Percentiles rank a stretch among this genome's conserved stretches.
These are phyloP conservation scores for Callipepla squamata DNA, from an alignment of 2,113 vertebrate species.

Conservation along the genomic window DNA sequence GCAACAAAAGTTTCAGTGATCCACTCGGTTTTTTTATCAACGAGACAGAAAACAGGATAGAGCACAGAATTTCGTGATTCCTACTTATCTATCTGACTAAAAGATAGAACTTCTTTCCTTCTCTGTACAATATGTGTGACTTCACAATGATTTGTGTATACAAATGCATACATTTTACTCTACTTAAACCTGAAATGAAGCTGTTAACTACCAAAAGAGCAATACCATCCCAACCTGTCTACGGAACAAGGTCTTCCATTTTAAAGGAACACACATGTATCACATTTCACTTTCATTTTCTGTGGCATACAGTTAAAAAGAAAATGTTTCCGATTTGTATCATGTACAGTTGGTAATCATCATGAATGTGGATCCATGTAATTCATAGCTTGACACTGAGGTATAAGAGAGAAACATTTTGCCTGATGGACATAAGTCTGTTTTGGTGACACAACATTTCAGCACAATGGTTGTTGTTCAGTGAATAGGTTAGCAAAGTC, in stretches of 20 bases:
- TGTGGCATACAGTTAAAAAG: background rate
- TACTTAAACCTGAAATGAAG: background rate
- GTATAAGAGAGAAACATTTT: background rate
- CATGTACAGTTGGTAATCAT: background rate
- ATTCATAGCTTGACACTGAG: background rate
- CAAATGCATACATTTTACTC: fast-evolving
- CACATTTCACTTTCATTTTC: background rate
- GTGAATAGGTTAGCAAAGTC: background rate
- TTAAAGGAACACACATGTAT: background rate
- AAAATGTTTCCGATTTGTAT: background rate
- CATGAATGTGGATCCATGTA: background rate
- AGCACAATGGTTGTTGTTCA: background rate
- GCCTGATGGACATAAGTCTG: background rate
- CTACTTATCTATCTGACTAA: background rate
- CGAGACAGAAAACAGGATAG: background rate
- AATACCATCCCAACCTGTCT: background rate
- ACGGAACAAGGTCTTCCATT: background rate
- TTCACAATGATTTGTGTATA: background rate
- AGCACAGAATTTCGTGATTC: background rate
- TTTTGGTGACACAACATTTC: background rate
- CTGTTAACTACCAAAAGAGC: background rate
- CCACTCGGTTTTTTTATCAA: background rate
- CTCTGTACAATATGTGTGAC: background rate
- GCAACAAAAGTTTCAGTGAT: background rate
- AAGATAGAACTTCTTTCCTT: background rate